A percentile compares a stretch with the other conserved stretches of the same genome.
These are phyloP conservation scores for Choloepus didactylus DNA, from an alignment of 2,797 vertebrate species.

Conservation along the genomic window DNA sequence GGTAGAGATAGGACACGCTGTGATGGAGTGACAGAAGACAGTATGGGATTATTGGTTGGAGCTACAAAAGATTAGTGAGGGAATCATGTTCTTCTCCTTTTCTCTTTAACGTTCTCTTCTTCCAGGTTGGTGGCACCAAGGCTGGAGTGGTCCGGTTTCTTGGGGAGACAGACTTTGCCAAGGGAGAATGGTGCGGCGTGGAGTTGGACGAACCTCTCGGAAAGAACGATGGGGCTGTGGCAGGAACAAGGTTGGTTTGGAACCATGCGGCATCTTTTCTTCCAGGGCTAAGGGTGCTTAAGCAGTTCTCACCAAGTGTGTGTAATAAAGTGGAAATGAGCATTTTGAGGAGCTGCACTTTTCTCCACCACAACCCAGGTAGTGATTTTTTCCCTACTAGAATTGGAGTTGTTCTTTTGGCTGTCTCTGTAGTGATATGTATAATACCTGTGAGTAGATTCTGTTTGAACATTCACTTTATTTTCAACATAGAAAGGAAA, in stretches of 20 bases:
- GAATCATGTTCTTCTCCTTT: background rate
- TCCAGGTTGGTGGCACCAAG: conserved; percentile 97
- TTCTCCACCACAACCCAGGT: background rate
- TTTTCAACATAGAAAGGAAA: background rate
- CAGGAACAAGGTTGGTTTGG: conserved; percentile 92
- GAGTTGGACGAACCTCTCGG: conserved; percentile 96
- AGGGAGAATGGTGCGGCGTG: conserved; percentile 98
- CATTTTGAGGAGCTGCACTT: background rate
- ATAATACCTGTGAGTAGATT: background rate
- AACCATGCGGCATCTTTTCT: background rate
- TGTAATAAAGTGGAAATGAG: background rate
- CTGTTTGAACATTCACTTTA: background rate
- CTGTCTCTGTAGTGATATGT: background rate
- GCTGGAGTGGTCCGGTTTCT: conserved; percentile 98
- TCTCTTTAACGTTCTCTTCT: background rate
- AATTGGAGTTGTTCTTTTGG: background rate
- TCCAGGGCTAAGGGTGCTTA: background rate
- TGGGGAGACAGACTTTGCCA: conserved; percentile 98
- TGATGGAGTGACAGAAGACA: background rate
- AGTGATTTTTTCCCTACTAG: background rate
- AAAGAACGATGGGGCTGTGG: conserved; percentile 97
- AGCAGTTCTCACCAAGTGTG: background rate
- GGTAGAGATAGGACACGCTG: background rate
- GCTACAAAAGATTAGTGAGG: background rate
- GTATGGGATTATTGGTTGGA: fast-evolving